Evolutionary conservation across 1,140 invertebrate genomes (phyloP).

Genomic region (Adoxophyes honmai): DNA sequence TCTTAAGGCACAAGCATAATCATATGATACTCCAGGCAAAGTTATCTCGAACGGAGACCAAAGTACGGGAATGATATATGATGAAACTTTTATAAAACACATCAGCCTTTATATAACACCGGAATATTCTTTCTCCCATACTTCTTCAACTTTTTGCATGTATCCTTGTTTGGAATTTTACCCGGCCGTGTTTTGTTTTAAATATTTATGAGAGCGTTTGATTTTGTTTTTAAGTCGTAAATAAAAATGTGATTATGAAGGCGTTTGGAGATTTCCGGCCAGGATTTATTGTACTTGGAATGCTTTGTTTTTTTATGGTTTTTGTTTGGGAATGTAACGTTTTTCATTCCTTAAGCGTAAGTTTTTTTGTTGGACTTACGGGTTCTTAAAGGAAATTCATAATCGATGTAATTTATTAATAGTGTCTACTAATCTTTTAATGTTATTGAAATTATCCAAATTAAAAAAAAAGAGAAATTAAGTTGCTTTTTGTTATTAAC

Average conservation of each 20-base stretch:
- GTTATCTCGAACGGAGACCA: neutral
- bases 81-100: slow-evolving; percentile 1
- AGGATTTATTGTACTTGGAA: no score
- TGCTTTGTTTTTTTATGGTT: no score
- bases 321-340: no score
- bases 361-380: no score
- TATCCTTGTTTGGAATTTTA: neutral
- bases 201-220: neutral
- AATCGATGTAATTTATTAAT: no score
- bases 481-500: no score
- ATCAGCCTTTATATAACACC: slow-evolving; percentile 2
- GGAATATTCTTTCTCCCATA: neutral
- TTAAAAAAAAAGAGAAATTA: no score
- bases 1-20: neutral
- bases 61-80: slow-evolving; percentile 7
- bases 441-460: no score
- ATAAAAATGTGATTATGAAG: neutral
- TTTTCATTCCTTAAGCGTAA: no score
- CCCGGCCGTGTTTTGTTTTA: neutral
- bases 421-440: no score
- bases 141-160: slow-evolving; percentile 4
- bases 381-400: no score
- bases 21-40: neutral
- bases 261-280: no score
- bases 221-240: slow-evolving; percentile 1